Evolutionary conservation across 2,113 vertebrate species (phyloP), one percentile per base, ranked within the genome.

Genomic region (Perognathus longimembris): DNA sequence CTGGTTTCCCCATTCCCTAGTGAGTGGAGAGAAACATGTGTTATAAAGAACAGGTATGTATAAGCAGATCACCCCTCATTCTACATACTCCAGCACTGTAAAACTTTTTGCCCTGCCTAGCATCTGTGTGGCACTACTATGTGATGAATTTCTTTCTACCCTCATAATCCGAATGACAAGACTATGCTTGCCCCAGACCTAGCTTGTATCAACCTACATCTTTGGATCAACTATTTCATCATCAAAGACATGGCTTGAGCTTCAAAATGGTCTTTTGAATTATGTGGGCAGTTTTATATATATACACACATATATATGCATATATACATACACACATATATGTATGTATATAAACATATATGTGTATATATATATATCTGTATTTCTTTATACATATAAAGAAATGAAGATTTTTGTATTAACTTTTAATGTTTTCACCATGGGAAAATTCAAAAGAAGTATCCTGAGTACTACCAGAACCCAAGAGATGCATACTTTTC

Each of bases 1-100:
- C 67, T 67, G 57, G 78, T 90, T 79, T 77, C 63, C 59, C 69
- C 42, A 54, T 79, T 82, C 88, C 75, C 64, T 79, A 79, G 21
- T 76, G 92, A 88, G 54, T 42, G 71, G n/a, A 28, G 4, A 30
- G 75, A 70, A 76, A 86, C 54, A 40, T 21, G 28, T 36, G 70
- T 36, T 79, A 11, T 80, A 30, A 28, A 76, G 38, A 84, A 77
- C 67, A 76, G 77, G 61, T 7, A 20, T 50, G 83, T 20, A 75
- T 86, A 36, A 74, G 8, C 32, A 85, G 38, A 71, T 71, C 61
- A n/a, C 26, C 57, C 75, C 73, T 59, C 26, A 64, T 54, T 54
- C 50, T 73, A 78, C 24, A 63, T 6, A 38, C 17, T 18, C 57
- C 24, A 76, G 67, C 40, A 50, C 34, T 34, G 34, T 63, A 42